Conservation (phyloP, 2,888 invertebrate genomes). For the Napeogenes sylphis region DNA sequence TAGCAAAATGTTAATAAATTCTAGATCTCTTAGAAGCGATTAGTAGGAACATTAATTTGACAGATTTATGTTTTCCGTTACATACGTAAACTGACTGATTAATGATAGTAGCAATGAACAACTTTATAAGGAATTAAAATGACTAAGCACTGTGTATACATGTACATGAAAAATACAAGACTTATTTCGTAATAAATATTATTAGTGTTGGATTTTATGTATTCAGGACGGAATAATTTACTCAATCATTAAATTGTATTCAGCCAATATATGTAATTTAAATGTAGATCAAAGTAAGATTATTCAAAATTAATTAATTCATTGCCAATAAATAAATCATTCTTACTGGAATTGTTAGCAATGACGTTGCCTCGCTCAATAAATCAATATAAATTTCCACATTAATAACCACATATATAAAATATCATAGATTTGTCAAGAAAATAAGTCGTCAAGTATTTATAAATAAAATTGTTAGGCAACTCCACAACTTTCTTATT, state of each 20-base stretch:
- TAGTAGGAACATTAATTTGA: slow-evolving; percentile 32
- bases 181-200: background rate
- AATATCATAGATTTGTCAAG: slow-evolving; percentile 14
- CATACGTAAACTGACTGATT: slow-evolving; percentile 31
- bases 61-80: slow-evolving; percentile 36
- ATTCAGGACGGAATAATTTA: background rate
- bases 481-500: slow-evolving; percentile 67
- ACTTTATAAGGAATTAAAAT: slow-evolving; percentile 32
- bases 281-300: background rate
- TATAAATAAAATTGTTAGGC: slow-evolving; percentile 21
- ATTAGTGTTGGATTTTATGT: background rate
- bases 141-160: slow-evolving; percentile 22
- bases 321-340: background rate
- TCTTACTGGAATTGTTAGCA: background rate
- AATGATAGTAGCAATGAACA: slow-evolving; percentile 28
- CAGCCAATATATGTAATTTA: background rate
- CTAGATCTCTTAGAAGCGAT: background rate
- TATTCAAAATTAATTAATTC: too few relatives aligned
- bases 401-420: slow-evolving; percentile 2
- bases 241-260: background rate
- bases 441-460: slow-evolving; percentile 16
- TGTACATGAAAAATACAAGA: too few relatives aligned
- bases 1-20: background rate
- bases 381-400: slow-evolving; percentile 1
- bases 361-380: background rate